Percentiles rank a stretch among this genome's conserved stretches.
These are phyloP conservation scores for Eutrigla gurnardus DNA, from an alignment of 2,797 vertebrate genomes.

Conservation along the genomic window DNA sequence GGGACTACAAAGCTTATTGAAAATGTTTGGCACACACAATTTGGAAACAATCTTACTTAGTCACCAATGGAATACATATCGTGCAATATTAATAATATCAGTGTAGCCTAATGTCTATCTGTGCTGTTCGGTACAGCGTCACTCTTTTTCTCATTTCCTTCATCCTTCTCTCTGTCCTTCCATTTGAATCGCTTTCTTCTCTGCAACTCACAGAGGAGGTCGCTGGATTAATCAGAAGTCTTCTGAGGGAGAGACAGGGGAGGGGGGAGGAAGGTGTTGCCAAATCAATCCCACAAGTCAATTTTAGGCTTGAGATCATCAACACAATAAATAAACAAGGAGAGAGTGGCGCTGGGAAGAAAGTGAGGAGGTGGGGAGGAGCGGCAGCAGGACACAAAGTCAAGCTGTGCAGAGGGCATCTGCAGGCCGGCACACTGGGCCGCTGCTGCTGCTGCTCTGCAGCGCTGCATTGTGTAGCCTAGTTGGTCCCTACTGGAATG, in stretches of 20 bases:
- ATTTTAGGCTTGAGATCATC: conserved; percentile 74
- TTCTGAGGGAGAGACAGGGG: conserved; percentile 54
- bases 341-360: conserved; percentile 48
- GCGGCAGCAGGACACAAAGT: conserved; percentile 40
- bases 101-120: not conserved
- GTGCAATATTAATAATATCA: not conserved
- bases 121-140: not conserved
- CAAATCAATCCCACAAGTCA: conserved; percentile 77
- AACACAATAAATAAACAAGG: conserved; percentile 75
- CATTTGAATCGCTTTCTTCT: conserved; percentile 33
- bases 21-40: too few relatives aligned
- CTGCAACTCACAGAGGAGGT: conserved; percentile 48
- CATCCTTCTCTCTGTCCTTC: conserved; percentile 17
- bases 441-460: conserved; percentile 53
- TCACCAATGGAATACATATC: not conserved
- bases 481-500: conserved; percentile 43
- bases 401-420: conserved; percentile 67
- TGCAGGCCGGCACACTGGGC: conserved; percentile 40
- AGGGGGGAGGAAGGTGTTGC: conserved; percentile 45
- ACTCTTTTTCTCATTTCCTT: not conserved
- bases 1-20: too few relatives aligned
- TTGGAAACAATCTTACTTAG: not conserved
- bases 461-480: conserved; percentile 34
- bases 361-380: not conserved
- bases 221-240: conserved; percentile 73